These are phyloP conservation scores for Parauchenoglanis ngamensis DNA, from an alignment of 2,797 vertebrate species.

Conservation along the genomic window DNA sequence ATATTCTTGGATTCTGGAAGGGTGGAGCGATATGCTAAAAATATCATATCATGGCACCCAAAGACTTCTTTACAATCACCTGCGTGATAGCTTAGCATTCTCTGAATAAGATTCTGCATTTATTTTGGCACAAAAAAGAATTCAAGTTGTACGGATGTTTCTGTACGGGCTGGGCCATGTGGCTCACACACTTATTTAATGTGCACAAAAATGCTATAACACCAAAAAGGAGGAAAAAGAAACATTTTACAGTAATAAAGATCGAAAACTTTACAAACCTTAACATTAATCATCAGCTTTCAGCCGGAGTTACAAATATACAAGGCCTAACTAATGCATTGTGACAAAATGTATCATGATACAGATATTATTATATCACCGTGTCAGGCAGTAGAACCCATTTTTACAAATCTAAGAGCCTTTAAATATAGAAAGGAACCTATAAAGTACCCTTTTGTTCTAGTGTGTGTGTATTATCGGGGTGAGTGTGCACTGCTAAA, in stretches of 20 bases:
- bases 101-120: neutral
- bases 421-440: neutral
- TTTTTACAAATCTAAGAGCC: neutral
- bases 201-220: neutral
- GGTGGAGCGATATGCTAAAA: neutral
- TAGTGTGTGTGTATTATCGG: too few relatives aligned
- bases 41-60: neutral
- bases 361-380: neutral
- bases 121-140: too few relatives aligned
- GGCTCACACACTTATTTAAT: neutral
- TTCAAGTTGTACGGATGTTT: too few relatives aligned
- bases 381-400: neutral
- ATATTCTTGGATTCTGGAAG: neutral
- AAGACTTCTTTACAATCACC: neutral
- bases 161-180: too few relatives aligned
- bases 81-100: neutral
- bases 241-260: neutral
- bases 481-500: too few relatives aligned
- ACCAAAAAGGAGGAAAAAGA: neutral
- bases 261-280: neutral
- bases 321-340: neutral
- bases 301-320: neutral
- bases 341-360: neutral
- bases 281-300: neutral
- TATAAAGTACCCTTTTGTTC: neutral